Evolutionary conservation across 1,140 invertebrate species (phyloP).

Genomic region (Rhopalosiphum padi): DNA sequence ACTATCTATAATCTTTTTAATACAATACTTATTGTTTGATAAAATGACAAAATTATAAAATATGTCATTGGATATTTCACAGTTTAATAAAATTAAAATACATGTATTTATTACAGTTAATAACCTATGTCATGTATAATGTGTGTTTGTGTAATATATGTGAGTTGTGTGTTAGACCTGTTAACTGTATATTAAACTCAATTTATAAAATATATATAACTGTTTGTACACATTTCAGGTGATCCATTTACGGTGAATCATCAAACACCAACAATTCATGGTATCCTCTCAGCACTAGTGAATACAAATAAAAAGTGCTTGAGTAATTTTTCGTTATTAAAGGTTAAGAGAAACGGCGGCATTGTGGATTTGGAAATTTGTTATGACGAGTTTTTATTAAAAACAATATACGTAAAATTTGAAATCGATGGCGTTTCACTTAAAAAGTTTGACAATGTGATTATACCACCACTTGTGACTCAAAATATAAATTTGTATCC

Average conservation of each 20-base stretch:
- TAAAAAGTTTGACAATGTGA: not conserved
- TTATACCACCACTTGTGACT: not conserved
- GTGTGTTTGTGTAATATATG: not conserved
- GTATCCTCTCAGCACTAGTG: not conserved
- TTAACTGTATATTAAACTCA: not conserved
- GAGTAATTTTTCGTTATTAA: not conserved
- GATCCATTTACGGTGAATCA: not conserved
- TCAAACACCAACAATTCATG: not conserved
- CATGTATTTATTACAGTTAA: no score
- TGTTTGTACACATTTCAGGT: not conserved
- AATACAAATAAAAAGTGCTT: not conserved
- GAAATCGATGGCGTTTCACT: not conserved
- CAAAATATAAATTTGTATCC: not conserved
- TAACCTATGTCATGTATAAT: not conserved
- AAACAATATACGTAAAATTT: slow-evolving; percentile 8
- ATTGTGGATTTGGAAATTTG: not conserved
- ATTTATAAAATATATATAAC: not conserved
- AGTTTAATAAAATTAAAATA: not conserved
- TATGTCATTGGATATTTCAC: not conserved
- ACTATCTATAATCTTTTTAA: not conserved
- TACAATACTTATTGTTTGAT: not conserved
- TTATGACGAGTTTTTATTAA: not conserved
- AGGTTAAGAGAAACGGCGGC: not conserved
- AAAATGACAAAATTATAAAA: not conserved
- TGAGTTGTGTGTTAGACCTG: not conserved